Conservation (phyloP, 1,140 invertebrate genomes). For the Micrasema minimum region DNA sequence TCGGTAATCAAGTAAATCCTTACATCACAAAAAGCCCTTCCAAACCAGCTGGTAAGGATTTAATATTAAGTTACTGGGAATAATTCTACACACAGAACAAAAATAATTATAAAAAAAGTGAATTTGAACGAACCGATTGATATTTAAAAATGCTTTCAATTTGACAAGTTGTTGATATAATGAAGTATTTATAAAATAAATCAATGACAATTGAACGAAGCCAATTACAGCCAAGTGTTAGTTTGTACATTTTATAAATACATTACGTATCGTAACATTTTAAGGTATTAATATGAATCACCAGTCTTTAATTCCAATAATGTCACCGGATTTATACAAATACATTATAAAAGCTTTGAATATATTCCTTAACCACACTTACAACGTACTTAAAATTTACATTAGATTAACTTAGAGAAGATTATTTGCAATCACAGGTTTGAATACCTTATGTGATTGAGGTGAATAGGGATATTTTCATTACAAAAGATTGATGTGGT, state of each 20-base stretch:
- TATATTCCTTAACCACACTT: constrained; percentile 17
- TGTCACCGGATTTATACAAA: constrained; percentile 18
- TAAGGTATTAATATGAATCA: constrained; percentile 26
- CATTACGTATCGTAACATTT: constrained; percentile 14
- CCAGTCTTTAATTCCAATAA: constrained; percentile 33
- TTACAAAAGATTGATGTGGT: constrained; percentile 25
- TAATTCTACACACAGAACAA: not conserved
- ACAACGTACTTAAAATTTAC: constrained; percentile 24
- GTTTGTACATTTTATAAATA: constrained; percentile 17
- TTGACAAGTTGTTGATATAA: too few relatives aligned
- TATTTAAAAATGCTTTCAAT: too few relatives aligned
- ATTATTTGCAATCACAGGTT: constrained; percentile 27
- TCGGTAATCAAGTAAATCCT: too few relatives aligned
- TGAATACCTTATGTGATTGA: constrained; percentile 11
- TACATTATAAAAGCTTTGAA: constrained; percentile 27
- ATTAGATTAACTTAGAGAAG: constrained; percentile 6
- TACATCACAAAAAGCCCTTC: not conserved
- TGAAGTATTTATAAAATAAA: too few relatives aligned
- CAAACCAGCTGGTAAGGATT: constrained; percentile 21
- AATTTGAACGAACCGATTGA: too few relatives aligned
- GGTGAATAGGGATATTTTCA: not conserved
- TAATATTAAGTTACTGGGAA: too few relatives aligned
- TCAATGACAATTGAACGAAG: too few relatives aligned
- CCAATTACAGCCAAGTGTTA: not conserved
- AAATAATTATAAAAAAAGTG: not conserved